Percentiles rank a stretch among this genome's conserved stretches.
Conservation (phyloP, 2,888 invertebrate genomes). For the Drosophila melanosoma region DNA sequence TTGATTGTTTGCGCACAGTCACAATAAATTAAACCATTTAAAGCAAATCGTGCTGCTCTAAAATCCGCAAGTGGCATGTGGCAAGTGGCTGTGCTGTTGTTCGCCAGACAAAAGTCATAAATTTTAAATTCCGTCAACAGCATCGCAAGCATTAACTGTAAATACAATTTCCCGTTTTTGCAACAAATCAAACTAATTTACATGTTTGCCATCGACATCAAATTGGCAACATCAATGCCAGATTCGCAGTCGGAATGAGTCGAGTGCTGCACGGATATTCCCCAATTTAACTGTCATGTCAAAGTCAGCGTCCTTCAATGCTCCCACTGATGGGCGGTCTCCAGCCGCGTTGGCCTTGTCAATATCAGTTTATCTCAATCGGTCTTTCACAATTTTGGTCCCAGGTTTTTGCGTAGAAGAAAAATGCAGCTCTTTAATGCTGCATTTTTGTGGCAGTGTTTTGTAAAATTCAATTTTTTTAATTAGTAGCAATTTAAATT, state of each 20-base stretch:
- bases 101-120: conserved; percentile 61
- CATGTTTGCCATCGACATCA: conserved; percentile 52
- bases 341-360: conserved; percentile 17
- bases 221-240: conserved; percentile 2
- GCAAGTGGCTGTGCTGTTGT: conserved; percentile 9
- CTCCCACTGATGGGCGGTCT: conserved; percentile 29
- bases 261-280: conserved; percentile 29
- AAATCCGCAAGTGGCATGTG: conserved; percentile 27
- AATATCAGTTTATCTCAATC: conserved; percentile 16
- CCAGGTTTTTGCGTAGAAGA: neutral
- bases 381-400: neutral
- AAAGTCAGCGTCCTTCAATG: conserved; percentile 65
- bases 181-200: conserved; percentile 65
- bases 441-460: neutral
- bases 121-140: conserved; percentile 71
- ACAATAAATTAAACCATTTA: conserved; percentile 53
- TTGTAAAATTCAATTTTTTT: neutral
- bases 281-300: conserved; percentile 79
- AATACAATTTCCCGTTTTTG: conserved; percentile 4
- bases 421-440: neutral
- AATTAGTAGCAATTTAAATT: too few species aligned
- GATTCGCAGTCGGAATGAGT: neutral
- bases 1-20: conserved; percentile 30
- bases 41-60: conserved; percentile 56
- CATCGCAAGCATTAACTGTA: conserved; percentile 3